Conservation (phyloP, 2,113 vertebrate species). For the Oncorhynchus masou region DNA sequence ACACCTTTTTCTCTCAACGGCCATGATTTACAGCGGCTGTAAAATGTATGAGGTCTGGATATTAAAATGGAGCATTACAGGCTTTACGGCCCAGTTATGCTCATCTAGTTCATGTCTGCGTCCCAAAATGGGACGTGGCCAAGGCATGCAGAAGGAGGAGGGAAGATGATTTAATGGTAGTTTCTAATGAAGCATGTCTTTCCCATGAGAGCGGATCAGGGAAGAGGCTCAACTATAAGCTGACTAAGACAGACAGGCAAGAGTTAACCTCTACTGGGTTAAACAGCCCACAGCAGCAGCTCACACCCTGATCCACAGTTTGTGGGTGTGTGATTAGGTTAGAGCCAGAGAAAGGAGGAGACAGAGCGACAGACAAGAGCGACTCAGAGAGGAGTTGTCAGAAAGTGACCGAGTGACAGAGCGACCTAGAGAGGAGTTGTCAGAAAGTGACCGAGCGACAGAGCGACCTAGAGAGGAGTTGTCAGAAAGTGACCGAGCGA, state of each 20-base stretch:
- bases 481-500: too few species aligned
- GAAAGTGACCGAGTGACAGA: too few species aligned
- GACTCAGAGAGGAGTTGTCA: too few species aligned
- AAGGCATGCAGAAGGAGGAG: slow-evolving; percentile 18
- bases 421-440: too few species aligned
- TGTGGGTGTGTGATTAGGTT: not conserved
- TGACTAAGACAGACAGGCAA: not conserved
- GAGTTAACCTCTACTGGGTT: too few species aligned
- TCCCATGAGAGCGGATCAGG: not conserved
- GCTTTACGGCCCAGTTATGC: not conserved
- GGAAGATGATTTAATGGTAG: not conserved
- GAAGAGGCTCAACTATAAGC: not conserved
- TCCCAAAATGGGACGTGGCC: not conserved
- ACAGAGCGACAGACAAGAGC: too few species aligned
- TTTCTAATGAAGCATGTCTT: not conserved
- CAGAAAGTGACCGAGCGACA: too few species aligned
- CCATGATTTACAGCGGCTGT: not conserved
- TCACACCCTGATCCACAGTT: not conserved
- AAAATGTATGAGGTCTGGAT: not conserved
- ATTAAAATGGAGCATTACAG: not conserved
- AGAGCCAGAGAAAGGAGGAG: not conserved
- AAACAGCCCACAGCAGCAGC: not conserved
- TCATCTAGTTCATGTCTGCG: not conserved
- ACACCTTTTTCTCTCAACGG: too few species aligned
- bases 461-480: not conserved